phyloP scores from a whole-genome alignment of 2,888 invertebrate species.

The Scaptodrosophila latifasciaeformis region DNA sequence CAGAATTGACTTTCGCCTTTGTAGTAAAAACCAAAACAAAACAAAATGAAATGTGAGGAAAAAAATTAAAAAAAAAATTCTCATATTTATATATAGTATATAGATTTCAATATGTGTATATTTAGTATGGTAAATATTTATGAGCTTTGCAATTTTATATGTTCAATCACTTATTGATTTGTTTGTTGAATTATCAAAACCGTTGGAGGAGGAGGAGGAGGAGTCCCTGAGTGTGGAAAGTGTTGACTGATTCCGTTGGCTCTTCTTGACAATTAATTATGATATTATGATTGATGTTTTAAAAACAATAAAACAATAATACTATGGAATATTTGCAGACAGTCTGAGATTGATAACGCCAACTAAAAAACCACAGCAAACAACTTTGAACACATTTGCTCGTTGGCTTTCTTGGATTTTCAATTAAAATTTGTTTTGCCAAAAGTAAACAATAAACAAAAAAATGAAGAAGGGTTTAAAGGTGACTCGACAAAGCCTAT shows the following conservation, averaged over 20 bases:
- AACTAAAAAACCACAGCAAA: conserved; percentile 30
- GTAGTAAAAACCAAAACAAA: not conserved
- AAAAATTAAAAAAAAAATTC: not conserved
- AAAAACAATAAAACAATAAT: conserved; percentile 13
- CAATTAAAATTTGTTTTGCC: conserved; percentile 1
- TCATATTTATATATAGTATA: not conserved
- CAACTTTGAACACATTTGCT: not conserved
- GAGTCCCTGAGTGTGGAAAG: conserved; percentile 58
- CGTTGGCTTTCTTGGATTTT: too few relatives aligned
- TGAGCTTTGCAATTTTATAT: conserved; percentile 16
- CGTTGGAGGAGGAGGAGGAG: not conserved
- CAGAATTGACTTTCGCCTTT: too few relatives aligned
- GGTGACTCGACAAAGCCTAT: too few relatives aligned
- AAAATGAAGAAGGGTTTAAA: not conserved
- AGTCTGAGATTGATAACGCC: conserved; percentile 33
- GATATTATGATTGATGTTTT: too few relatives aligned
- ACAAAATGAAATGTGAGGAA: not conserved
- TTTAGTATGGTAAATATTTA: not conserved
- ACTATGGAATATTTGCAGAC: conserved; percentile 52
- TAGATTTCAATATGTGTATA: not conserved
- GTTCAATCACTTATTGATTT: conserved; percentile 40
- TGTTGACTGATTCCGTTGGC: conserved; percentile 33
- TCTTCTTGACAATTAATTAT: conserved; percentile 41
- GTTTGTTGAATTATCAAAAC: conserved; percentile 35
- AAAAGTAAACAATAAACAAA: conserved; percentile 54